Conservation (phyloP, 2,797 vertebrate species). For the Gymnoscopelus braueri region DNA sequence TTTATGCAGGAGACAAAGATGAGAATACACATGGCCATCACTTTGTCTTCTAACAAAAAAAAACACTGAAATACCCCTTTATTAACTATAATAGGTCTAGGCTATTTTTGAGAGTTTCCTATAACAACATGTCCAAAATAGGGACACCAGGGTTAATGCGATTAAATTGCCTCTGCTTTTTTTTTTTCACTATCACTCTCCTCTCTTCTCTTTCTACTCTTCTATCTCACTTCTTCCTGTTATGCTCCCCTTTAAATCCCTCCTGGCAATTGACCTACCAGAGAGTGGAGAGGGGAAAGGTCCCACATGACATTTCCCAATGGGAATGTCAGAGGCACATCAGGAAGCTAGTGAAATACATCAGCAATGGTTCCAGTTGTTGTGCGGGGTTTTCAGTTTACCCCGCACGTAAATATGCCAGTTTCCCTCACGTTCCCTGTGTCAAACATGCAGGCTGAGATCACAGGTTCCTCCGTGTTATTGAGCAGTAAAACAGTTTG, state of each 20-base stretch:
- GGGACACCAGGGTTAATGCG: no score
- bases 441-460: constrained; percentile 42
- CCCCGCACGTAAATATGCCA: constrained; percentile 54
- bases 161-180: not conserved
- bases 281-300: constrained; percentile 46
- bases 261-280: constrained; percentile 42
- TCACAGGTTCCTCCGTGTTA: constrained; percentile 46
- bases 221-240: not conserved
- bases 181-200: constrained; percentile 23
- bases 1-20: constrained; percentile 34
- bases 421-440: constrained; percentile 26
- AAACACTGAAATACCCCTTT: no score
- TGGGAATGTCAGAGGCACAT: constrained; percentile 63
- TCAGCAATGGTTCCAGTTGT: constrained; percentile 29
- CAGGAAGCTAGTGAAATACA: constrained; percentile 71
- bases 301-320: constrained; percentile 64
- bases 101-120: no score
- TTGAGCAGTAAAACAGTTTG: constrained; percentile 57
- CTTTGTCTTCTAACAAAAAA: not conserved
- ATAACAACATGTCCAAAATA: no score
- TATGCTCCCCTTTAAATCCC: constrained; percentile 31
- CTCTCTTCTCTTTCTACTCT: constrained; percentile 1
- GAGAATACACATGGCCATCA: constrained; percentile 14
- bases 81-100: no score
- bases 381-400: constrained; percentile 14